Base-by-base conservation (phyloP, 1,140 invertebrate species). In the Drosophila repletoides region DNA sequence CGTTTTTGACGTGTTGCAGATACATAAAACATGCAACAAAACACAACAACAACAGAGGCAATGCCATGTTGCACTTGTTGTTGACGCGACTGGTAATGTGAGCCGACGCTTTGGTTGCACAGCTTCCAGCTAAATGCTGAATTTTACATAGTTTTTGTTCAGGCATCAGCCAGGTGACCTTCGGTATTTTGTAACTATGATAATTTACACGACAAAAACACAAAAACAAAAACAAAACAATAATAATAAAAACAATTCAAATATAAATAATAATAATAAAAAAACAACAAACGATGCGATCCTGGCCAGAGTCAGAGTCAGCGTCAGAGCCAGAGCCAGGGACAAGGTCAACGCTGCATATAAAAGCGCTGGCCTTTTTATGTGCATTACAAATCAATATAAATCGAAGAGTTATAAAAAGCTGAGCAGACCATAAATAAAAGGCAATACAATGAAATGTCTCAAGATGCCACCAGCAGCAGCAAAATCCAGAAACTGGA, bases 321-420 rank as follows among this genome's bases (percentile, higher is more conserved):
- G 86, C 80, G 79, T 86, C 79, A 86, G 71, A n/a, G n/a, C 65
- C 12, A 43, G 22, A 55, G 60, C 72, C 76, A 65, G 56, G 75
- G 77, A 66, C 79, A 83, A 83, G 79, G 79, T 86, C 79, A 86
- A 74, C n/a, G n/a, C 65, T 53, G 72, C 75, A 66, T 76, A 65
- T 60, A 56, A 79, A 73, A 52, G 45, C 60, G 38, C 5, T 65
- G 66, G 40, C 41, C 26, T 51, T 51, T 70, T 81, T 73, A 81
- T 77, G 64, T 58, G 64, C 64, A 70, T 74, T 84, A 72, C 74
- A 79, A 83, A 83, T 83, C 79, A 83, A 83, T 83, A 84, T 79
- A 83, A 83, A 86, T 83, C 80, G 79, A 86, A 83, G 74, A 86
- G 79, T 83, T 84, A 69, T 83, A 83, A 83, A 83, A 84, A 66